Evolutionary conservation across 2,113 vertebrate genomes (phyloP).

Genomic region (Heterotilapia buettikoferi): DNA sequence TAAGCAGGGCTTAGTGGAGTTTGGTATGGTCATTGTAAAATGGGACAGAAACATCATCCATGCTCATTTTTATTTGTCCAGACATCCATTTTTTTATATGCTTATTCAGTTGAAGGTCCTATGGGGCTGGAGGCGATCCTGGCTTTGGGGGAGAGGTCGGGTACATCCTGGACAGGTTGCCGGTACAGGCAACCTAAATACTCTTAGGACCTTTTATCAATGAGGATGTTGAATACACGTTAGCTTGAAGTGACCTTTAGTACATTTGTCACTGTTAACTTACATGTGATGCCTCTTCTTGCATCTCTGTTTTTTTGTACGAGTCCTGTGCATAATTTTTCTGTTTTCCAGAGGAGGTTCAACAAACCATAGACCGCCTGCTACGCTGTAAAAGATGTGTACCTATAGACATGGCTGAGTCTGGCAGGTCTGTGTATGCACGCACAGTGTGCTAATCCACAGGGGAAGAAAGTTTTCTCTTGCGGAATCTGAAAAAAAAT

Average conservation of each 20-base stretch:
- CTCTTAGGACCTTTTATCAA: not conserved
- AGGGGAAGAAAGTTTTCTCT: not conserved
- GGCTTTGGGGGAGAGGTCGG: not conserved
- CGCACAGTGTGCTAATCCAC: not conserved
- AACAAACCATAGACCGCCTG: slow-evolving; percentile 73
- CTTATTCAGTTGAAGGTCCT: not conserved
- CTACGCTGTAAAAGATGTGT: slow-evolving; percentile 56
- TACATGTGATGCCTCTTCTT: not conserved
- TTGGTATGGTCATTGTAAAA: not conserved
- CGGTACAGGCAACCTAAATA: not conserved
- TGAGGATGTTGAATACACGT: not conserved
- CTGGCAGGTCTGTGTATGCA: slow-evolving; percentile 65
- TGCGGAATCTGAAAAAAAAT: not conserved
- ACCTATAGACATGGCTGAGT: slow-evolving; percentile 71
- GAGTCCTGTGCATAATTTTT: not conserved
- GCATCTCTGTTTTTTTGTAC: not conserved
- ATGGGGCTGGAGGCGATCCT: not conserved
- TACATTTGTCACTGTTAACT: not conserved
- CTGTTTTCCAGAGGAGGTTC: slow-evolving; percentile 72
- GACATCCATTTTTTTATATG: not conserved
- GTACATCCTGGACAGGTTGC: not conserved
- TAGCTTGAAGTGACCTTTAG: not conserved
- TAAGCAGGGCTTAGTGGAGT: not conserved
- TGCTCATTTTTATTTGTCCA: not conserved
- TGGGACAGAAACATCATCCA: not conserved